Base-by-base conservation (phyloP, 2,797 vertebrate genomes). In the Thunnus albacares region DNA sequence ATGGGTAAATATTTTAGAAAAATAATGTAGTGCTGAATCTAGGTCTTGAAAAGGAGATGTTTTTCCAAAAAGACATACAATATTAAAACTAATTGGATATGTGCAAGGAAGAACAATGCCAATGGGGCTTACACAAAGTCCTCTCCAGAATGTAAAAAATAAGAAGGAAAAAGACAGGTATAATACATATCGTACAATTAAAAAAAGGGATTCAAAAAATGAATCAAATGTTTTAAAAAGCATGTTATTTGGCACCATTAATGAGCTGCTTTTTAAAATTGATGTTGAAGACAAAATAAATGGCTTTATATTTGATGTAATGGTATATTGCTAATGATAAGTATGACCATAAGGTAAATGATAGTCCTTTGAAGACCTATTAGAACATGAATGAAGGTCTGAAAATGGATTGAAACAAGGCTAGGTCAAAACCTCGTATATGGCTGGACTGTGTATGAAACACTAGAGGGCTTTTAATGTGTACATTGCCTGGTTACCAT, bases 331-430 rank as follows among this genome's bases (percentile, higher is more conserved):
- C 4, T 24, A 52, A 43, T 3, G n/a, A 35, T 38, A 33, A 65
- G 13, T 17, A 61, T 1, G 0, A 49, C 4, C 28, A 30, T 45
- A 51, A n/a, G 43, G 41, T 57, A n/a, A 45, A 58, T 51, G 13
- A 55, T 56, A 20, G 38, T 47, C 17, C 9, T 56, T 28, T 38
- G 62, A 53, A 61, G 22, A 67, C 20, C 15, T 22, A 12, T 17
- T 28, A 22, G 0, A 66, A 53, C 6, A 41, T 12, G 22, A 53
- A 24, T 47, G n/a, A 58, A 43, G 24, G 26, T 15, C 43, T n/a
- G 8, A 72, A 66, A 66, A 61, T 33, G 18, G 11, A 63, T 55
- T 47, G 35, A 62, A 43, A 63, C 38, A 38, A 38, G 38, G 8
- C 38, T 10, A 11, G 38, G 38, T 38, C 38, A 38, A 38, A 38